Conservation (phyloP, 2,113 vertebrate genomes). For the Phainopepla nitens region DNA sequence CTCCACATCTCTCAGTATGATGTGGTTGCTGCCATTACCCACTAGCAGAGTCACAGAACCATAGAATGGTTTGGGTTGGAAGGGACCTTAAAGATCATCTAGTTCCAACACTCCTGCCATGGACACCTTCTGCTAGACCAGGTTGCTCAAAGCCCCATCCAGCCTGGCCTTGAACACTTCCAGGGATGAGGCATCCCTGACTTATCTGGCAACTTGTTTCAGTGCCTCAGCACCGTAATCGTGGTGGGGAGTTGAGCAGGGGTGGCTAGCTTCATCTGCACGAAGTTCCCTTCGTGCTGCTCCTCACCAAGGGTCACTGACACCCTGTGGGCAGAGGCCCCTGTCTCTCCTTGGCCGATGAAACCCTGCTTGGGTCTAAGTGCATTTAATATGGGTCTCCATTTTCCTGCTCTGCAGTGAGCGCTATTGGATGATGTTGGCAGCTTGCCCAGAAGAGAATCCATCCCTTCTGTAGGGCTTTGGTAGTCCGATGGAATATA, state of each 20-base stretch:
- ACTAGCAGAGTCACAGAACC: not conserved
- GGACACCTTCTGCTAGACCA: not conserved
- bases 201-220: not conserved
- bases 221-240: not conserved
- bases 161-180: not conserved
- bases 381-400: not conserved
- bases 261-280: not conserved
- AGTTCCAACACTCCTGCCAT: not conserved
- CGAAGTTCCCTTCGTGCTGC: accelerated
- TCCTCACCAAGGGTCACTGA: not conserved
- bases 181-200: not conserved
- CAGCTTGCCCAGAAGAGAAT: conserved; percentile 18
- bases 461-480: not conserved
- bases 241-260: not conserved
- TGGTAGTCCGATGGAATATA: not conserved
- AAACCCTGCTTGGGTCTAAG: not conserved
- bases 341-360: accelerated
- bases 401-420: not conserved
- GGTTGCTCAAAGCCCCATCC: not conserved
- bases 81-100: not conserved
- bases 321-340: not conserved
- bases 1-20: not conserved
- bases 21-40: not conserved
- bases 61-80: not conserved
- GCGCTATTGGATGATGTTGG: not conserved